Percentiles rank a stretch among this genome's conserved stretches.
Conservation (phyloP, 2,797 vertebrate genomes). For the Anniella stebbinsi region DNA sequence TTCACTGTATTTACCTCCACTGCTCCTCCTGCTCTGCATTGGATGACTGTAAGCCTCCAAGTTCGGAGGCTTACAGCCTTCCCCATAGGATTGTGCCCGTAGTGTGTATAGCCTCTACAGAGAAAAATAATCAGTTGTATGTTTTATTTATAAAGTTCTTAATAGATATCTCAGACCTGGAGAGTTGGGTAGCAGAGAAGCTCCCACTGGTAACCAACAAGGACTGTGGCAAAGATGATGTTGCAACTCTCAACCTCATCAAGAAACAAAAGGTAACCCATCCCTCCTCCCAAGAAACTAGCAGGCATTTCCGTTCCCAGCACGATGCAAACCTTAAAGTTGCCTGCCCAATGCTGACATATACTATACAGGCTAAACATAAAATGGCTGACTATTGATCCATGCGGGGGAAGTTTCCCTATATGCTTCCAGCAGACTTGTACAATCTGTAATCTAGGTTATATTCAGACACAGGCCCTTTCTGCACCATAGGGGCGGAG, state of each 20-base stretch:
- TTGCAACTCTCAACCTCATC: constrained; percentile 82
- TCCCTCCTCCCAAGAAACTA: not conserved
- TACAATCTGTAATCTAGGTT: not conserved
- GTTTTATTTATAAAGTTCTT: constrained; percentile 80
- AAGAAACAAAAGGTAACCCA: constrained; percentile 87
- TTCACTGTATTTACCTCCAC: not conserved
- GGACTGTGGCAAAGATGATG: constrained; percentile 85
- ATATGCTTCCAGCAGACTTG: not conserved
- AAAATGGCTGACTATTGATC: not conserved
- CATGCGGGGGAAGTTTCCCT: not conserved
- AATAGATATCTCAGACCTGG: constrained; percentile 86
- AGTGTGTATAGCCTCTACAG: not conserved
- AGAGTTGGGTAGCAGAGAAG: constrained; percentile 84
- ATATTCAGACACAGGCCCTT: not conserved
- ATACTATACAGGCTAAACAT: not conserved
- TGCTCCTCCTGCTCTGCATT: too few species aligned
- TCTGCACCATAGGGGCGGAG: too few species aligned
- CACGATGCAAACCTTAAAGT: not conserved
- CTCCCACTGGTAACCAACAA: constrained; percentile 79
- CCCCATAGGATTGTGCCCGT: too few species aligned
- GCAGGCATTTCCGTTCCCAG: not conserved
- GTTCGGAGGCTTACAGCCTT: too few species aligned
- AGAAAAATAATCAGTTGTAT: constrained; percentile 29
- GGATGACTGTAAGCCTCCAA: too few species aligned
- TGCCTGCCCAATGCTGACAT: not conserved